phyloP scores from a whole-genome alignment of 2,113 vertebrate species.

The Tetrax tetrax region DNA sequence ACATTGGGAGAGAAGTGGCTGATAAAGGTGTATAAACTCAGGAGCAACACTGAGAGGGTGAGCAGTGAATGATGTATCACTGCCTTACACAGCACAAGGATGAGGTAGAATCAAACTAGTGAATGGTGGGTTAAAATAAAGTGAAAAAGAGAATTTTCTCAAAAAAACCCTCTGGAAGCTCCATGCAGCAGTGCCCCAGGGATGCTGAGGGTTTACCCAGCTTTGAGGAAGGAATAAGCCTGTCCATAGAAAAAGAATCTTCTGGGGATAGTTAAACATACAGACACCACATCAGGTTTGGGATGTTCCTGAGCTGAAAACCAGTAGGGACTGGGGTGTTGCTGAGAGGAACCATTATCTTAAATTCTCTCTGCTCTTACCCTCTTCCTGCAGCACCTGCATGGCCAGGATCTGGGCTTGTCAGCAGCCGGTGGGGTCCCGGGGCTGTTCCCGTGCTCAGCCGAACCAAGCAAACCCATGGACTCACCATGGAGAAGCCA shows the following conservation, averaged over 20 bases:
- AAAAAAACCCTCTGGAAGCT: background rate
- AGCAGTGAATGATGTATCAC: background rate
- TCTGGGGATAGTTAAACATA: background rate
- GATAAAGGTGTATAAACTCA: background rate
- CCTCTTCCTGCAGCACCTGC: background rate
- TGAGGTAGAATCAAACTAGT: background rate
- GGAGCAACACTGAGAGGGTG: background rate
- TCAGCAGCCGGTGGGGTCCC: rapidly evolving
- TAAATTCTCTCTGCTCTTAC: background rate
- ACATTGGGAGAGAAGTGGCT: background rate
- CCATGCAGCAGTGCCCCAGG: background rate
- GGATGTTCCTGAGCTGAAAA: background rate
- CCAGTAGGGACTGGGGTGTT: background rate
- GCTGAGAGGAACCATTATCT: background rate
- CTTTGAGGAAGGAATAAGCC: background rate
- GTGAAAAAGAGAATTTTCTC: background rate
- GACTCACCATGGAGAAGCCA: background rate
- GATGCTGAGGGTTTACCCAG: background rate
- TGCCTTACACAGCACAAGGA: background rate
- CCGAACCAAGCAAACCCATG: rapidly evolving
- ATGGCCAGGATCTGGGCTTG: rapidly evolving
- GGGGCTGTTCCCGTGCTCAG: rapidly evolving
- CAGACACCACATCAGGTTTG: background rate
- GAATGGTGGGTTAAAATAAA: background rate
- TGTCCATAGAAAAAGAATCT: background rate